Evolutionary conservation across 2,888 invertebrate genomes (phyloP).

Genomic region (Dioctria rufipes): DNA sequence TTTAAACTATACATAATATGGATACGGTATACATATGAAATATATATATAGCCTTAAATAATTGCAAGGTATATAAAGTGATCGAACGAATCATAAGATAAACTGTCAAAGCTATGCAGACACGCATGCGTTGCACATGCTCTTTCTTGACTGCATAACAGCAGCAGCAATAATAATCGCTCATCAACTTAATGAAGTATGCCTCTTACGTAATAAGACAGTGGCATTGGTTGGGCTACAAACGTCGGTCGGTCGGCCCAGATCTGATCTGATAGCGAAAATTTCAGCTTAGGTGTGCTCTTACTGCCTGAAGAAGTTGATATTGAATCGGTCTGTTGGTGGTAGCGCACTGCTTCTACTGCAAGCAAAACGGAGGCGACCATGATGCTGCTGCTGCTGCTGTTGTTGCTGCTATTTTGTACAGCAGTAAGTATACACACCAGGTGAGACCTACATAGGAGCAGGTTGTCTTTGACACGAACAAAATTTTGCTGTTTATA

Average conservation of each 20-base stretch:
- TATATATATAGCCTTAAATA: background rate
- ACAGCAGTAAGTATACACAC: background rate
- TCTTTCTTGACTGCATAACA: conserved; percentile 6
- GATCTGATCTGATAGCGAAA: conserved; percentile 34
- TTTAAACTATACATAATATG: background rate
- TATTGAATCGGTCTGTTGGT: conserved; percentile 10
- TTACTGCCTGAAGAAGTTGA: conserved; percentile 7
- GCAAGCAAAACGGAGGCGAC: background rate
- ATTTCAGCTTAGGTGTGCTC: conserved; percentile 14
- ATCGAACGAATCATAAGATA: conserved; percentile 10
- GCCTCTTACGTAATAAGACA: conserved; percentile 28
- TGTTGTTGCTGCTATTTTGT: background rate
- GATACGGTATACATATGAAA: background rate
- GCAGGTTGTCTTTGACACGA: conserved; percentile 30
- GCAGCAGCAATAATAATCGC: background rate
- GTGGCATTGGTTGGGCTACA: background rate
- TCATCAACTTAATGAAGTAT: conserved; percentile 34
- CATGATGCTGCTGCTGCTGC: background rate
- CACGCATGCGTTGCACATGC: background rate
- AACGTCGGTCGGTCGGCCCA: conserved; percentile 26
- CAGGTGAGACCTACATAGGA: conserved; percentile 29
- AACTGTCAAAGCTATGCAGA: conserved; percentile 6
- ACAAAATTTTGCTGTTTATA: conserved; percentile 19
- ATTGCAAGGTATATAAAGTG: conserved; percentile 10
- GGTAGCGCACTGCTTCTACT: background rate